phyloP scores from a whole-genome alignment of 2,797 vertebrate genomes.

The Tokudaia tokunoshimensis region DNA sequence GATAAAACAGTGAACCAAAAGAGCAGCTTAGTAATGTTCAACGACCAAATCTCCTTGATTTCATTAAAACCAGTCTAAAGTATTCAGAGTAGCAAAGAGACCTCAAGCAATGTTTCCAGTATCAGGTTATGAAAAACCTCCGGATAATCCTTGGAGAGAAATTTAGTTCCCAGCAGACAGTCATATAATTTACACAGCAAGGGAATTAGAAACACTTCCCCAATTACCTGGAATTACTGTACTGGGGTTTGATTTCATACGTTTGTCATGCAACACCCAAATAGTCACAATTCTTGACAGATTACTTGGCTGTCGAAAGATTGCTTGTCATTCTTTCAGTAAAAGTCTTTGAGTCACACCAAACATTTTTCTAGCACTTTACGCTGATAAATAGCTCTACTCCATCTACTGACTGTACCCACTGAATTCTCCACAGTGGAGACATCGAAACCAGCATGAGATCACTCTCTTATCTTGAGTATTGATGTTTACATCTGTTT shows the following conservation, averaged over 20 bases:
- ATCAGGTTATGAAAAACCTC: constrained; percentile 51
- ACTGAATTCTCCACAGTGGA: constrained; percentile 66
- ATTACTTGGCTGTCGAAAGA: constrained; percentile 76
- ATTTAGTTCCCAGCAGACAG: constrained; percentile 70
- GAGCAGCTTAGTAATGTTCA: constrained; percentile 33
- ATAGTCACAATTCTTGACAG: constrained; percentile 56
- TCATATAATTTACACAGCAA: constrained; percentile 77
- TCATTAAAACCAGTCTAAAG: constrained; percentile 71
- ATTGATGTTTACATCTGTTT: constrained; percentile 83
- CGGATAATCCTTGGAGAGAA: constrained; percentile 50
- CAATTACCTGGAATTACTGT: constrained; percentile 75
- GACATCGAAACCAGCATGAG: constrained; percentile 45
- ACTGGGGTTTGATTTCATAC: constrained; percentile 68
- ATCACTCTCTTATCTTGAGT: constrained; percentile 63
- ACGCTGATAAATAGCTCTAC: constrained; percentile 69
- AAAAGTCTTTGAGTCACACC: constrained; percentile 61
- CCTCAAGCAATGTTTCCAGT: constrained; percentile 46
- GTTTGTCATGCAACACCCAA: constrained; percentile 68
- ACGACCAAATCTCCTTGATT: constrained; percentile 65
- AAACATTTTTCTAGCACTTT: constrained; percentile 74
- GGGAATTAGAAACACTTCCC: constrained; percentile 68
- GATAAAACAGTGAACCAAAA: constrained; percentile 44
- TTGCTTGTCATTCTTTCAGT: constrained; percentile 65
- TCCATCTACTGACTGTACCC: constrained; percentile 45
- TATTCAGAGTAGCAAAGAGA: constrained; percentile 70